These are phyloP conservation scores for Cosmia trapezina DNA, from an alignment of 2,888 invertebrate species.

Conservation along the genomic window DNA sequence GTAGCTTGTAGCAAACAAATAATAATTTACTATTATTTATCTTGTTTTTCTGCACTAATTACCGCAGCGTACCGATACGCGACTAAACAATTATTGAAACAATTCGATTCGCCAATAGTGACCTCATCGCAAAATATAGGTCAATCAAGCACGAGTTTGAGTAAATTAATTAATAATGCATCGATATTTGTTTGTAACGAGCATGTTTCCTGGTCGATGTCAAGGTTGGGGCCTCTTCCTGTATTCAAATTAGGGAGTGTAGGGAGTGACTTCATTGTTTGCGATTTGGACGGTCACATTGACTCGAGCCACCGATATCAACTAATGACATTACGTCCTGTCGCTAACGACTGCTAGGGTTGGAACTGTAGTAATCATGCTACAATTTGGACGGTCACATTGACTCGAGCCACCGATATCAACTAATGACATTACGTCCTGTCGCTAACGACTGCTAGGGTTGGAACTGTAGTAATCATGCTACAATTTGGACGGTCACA, in stretches of 20 bases:
- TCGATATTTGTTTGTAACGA: slow-evolving; percentile 35
- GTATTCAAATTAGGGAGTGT: slow-evolving; percentile 48
- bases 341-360: neutral
- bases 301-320: slow-evolving; percentile 3
- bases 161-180: slow-evolving; percentile 46
- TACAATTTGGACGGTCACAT: too few species aligned
- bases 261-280: slow-evolving; percentile 50
- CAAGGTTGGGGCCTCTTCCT: slow-evolving; percentile 53
- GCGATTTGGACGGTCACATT: slow-evolving; percentile 26
- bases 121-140: slow-evolving; percentile 59
- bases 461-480: too few species aligned
- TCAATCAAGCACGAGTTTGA: slow-evolving; percentile 43
- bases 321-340: slow-evolving; percentile 17
- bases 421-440: too few species aligned
- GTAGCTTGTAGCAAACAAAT: slow-evolving; percentile 1
- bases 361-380: neutral
- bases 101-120: slow-evolving; percentile 41
- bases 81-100: slow-evolving; percentile 30
- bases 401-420: too few species aligned
- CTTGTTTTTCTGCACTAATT: slow-evolving; percentile 36
- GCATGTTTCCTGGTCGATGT: slow-evolving; percentile 54
- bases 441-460: too few species aligned
- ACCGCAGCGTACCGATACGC: slow-evolving; percentile 25
- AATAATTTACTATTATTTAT: slow-evolving; percentile 24
- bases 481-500: too few species aligned